phyloP scores from a whole-genome alignment of 2,888 invertebrate species.

The Himalopsyche anomala region DNA sequence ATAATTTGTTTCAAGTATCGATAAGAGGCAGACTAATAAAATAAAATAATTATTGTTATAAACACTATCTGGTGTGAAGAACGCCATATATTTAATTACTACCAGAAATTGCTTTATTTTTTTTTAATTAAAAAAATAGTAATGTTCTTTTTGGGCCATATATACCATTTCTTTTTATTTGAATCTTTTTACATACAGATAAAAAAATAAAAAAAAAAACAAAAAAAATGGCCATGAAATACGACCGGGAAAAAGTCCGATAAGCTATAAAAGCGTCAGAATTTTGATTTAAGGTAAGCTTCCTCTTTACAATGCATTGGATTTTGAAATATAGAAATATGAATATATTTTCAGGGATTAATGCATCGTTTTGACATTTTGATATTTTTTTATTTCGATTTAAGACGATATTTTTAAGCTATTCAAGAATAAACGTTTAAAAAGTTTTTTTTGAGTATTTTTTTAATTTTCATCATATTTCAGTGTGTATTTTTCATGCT shows the following conservation, averaged over 20 bases:
- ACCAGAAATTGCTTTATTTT: background rate
- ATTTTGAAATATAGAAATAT: background rate
- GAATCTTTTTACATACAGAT: background rate
- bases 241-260: background rate
- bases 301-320: constrained; percentile 22
- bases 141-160: background rate
- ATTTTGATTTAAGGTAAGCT: constrained; percentile 10
- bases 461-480: no score
- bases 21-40: no score
- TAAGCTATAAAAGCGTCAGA: background rate
- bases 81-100: no score
- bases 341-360: background rate
- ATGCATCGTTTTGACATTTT: background rate
- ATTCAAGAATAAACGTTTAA: no score
- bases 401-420: no score
- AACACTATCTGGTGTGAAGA: no score
- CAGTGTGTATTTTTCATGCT: no score
- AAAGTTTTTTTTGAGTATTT: no score
- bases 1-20: no score
- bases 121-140: background rate
- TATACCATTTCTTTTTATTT: background rate
- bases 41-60: no score
- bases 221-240: background rate
- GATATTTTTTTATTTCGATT: no score
- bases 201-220: background rate